Evolutionary conservation across 2,797 vertebrate species (phyloP).

Genomic region (Garrulus glandarius): DNA sequence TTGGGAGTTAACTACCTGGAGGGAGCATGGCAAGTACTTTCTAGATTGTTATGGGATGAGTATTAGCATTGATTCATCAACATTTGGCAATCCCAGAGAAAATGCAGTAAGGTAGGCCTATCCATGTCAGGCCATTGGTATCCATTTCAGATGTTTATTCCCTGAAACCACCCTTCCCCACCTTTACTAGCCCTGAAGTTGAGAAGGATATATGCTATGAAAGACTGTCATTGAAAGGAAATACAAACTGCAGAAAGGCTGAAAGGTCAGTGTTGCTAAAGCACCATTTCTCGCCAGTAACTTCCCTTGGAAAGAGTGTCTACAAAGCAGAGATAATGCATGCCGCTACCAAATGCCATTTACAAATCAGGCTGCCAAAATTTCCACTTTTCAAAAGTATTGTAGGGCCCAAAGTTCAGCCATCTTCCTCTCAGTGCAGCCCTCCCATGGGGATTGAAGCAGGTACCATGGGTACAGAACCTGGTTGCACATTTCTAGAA

Average conservation of each 20-base stretch:
- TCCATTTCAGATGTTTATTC: background rate
- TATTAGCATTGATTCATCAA: background rate
- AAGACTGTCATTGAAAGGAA: background rate
- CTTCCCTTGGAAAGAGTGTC: background rate
- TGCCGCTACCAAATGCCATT: background rate
- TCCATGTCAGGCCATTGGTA: fast-evolving
- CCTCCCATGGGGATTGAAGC: background rate
- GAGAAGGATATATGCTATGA: background rate
- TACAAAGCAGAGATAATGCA: background rate
- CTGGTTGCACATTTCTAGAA: background rate
- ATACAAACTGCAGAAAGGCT: background rate
- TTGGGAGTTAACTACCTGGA: background rate
- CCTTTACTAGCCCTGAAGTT: background rate
- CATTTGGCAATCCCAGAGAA: background rate
- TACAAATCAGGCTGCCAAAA: background rate
- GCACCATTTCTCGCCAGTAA: background rate
- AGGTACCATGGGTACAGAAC: background rate
- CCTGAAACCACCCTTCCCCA: background rate
- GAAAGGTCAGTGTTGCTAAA: background rate
- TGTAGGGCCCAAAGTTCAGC: background rate
- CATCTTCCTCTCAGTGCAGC: background rate
- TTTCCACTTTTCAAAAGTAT: fast-evolving
- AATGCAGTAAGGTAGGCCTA: background rate
- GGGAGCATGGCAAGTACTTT: background rate
- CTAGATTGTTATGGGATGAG: background rate